Evolutionary conservation across 2,888 invertebrate genomes (phyloP), one percentile per base, ranked within the genome.

Genomic region (Apotomis betuletana): DNA sequence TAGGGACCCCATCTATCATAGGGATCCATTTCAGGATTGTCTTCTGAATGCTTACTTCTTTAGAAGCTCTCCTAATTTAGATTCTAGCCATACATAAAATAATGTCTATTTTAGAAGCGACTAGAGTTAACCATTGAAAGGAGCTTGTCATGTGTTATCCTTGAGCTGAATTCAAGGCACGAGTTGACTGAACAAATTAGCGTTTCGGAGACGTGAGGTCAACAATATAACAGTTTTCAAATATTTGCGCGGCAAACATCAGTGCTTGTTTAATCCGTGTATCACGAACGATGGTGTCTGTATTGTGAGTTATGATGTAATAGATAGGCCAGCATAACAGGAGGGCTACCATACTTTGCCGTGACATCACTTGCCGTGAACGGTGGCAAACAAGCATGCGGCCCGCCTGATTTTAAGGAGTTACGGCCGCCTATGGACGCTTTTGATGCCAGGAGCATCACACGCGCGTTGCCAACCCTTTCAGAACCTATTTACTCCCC

Each of bases 121-220:
- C n/a, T 15, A 3, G 9, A 13, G 12, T 46, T 12, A 15, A 12
- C 38, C 27, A 0, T 63, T 15, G 0, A 13, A 10, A 57, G n/a
- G 3, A 27, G 8, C 12, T 51, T 41, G 3, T 15, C 10, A 49
- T 52, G 46, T 12, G n/a, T 49, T n/a, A 54, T 57, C 71, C 61
- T 67, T 69, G 69, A 57, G 63, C 46, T 61, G 46, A 51, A 55
- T 10, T 3, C 41, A 5, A 59, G 10, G 49, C 62, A 52, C 36
- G 52, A 70, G 41, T 70, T 41, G 51, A 38, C n/a, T 38, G 46
- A 8, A 15, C 57, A 52, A 70, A 71, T 67, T 65, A 70, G 54
- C 65, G 52, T 15, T 15, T 54, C 9, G 15, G 15, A 41, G 61
- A 36, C 55, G 67, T 13, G 67, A 67, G 71, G 67, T 41, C 55